Evolutionary conservation across 1,140 invertebrate species (phyloP).

Genomic region (Conopomorpha cramerella): DNA sequence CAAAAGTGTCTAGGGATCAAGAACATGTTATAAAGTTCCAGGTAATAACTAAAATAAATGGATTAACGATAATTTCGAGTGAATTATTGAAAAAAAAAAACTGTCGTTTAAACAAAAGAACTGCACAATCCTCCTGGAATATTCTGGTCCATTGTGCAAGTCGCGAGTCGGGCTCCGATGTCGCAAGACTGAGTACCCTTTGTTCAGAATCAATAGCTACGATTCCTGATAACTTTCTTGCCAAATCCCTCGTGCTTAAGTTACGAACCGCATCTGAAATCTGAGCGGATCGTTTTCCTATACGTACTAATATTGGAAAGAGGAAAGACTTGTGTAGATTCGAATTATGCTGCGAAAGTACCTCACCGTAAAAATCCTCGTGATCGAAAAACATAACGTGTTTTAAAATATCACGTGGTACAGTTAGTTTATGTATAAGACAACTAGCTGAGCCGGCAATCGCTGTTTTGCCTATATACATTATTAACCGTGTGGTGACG

Average conservation of each 20-base stretch:
- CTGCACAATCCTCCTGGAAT: too few relatives aligned
- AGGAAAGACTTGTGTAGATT: too few relatives aligned
- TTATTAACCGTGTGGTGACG: too few relatives aligned
- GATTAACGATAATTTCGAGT: neutral
- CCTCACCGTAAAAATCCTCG: too few relatives aligned
- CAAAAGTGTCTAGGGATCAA: neutral
- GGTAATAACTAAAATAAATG: neutral
- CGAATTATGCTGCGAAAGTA: too few relatives aligned
- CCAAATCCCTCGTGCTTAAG: slow-evolving; percentile 35
- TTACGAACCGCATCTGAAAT: slow-evolving; percentile 35
- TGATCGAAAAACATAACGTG: too few relatives aligned
- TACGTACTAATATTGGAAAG: too few relatives aligned
- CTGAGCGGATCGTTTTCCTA: too few relatives aligned
- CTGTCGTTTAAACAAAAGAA: slow-evolving; percentile 26
- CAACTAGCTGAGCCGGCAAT: too few relatives aligned
- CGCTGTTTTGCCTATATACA: too few relatives aligned
- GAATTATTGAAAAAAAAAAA: slow-evolving; percentile 28
- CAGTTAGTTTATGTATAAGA: too few relatives aligned
- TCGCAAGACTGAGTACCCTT: slow-evolving; percentile 50
- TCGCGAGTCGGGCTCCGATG: slow-evolving; percentile 53
- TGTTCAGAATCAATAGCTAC: slow-evolving; percentile 52
- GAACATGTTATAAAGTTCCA: neutral
- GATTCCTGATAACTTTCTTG: slow-evolving; percentile 57
- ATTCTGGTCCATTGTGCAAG: slow-evolving; percentile 47
- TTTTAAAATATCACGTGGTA: too few relatives aligned